A percentile compares a stretch with the other conserved stretches of the same genome.
Evolutionary conservation across 2,113 vertebrate genomes (phyloP).

Genomic region (Ornithorhynchus anatinus): DNA sequence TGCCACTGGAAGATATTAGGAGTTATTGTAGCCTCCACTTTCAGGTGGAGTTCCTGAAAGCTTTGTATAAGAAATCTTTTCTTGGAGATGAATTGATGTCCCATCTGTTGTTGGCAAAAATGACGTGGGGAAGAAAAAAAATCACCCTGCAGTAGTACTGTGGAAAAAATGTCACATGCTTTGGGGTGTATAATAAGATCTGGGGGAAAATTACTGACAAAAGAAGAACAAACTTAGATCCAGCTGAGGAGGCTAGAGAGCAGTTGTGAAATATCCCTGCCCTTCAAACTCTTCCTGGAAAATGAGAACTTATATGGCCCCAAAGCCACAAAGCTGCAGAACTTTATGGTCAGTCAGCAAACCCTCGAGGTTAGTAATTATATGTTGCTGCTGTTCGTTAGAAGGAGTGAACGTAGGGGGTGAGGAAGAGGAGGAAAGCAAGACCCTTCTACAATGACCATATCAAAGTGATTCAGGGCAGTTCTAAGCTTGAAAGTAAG

Average conservation of each 20-base stretch:
- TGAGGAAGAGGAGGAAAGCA: background rate
- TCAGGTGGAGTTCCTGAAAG: background rate
- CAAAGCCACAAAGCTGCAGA: conserved; percentile 39
- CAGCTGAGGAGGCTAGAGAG: background rate
- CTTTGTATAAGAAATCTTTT: background rate
- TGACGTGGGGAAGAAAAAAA: background rate
- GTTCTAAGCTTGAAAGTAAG: background rate
- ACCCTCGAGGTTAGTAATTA: conserved; percentile 9
- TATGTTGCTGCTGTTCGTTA: background rate
- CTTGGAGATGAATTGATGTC: background rate
- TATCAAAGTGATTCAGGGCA: conserved; percentile 5
- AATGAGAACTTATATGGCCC: conserved; percentile 41
- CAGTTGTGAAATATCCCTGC: conserved; percentile 46
- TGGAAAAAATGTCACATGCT: background rate
- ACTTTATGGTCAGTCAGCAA: conserved; percentile 54
- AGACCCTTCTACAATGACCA: background rate
- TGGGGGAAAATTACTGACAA: background rate
- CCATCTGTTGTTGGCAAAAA: background rate
- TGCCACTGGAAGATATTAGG: background rate
- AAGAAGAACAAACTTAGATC: background rate
- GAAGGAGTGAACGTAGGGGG: background rate
- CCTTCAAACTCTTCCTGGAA: conserved; percentile 54
- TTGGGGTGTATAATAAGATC: background rate
- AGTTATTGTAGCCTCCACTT: background rate
- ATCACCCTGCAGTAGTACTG: no score